Evolutionary conservation across 1,140 invertebrate species (phyloP), one percentile per base, ranked within the genome.

Genomic region (Musca domestica): DNA sequence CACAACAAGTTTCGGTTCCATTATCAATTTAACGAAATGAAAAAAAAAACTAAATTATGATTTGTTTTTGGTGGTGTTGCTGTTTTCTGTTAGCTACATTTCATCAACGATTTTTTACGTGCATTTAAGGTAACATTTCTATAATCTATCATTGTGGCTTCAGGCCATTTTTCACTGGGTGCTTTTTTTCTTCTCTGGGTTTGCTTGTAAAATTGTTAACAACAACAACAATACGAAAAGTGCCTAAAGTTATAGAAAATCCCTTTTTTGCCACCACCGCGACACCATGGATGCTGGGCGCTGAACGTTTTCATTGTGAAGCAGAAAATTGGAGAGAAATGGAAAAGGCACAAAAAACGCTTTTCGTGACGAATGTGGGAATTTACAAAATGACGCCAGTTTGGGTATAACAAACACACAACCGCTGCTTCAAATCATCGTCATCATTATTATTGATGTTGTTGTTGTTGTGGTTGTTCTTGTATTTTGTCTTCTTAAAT

Each of bases 351-450:
- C 34, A 41, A 12, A 41, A n/a, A 41, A 41, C 34, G 34, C 34
- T 41, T 52, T 69, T 69, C 68, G 68, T 69, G 68, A 69, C 64
- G 68, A 69, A 69, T 69, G 68, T 66, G 68, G 68, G 68, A 69
- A 69, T 63, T 48, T 64, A 66, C 52, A 61, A 64, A 69, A 54
- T 69, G 64, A 69, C 68, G 68, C 68, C 56, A 61, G 27, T 61
- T 61, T 61, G 27, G 56, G 27, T 61, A 41, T 41, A 41, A 41
- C 34, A 34, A 34, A n/a, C 27, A 2, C 25, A 15, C 14, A 41
- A 12, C 34, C 27, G 9, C 3, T 4, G 27, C 9, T 30, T 30
- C 27, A 30, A 30, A 30, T 30, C 27, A 30, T 30, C 27, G 9
- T 30, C 27, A 30, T 30, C 27, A 9, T 30, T 9, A 9, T 30